Percentiles rank a stretch among this genome's conserved stretches.
These are phyloP conservation scores for Drosophila cyrtoloma DNA, from an alignment of 2,888 invertebrate species.

Conservation along the genomic window DNA sequence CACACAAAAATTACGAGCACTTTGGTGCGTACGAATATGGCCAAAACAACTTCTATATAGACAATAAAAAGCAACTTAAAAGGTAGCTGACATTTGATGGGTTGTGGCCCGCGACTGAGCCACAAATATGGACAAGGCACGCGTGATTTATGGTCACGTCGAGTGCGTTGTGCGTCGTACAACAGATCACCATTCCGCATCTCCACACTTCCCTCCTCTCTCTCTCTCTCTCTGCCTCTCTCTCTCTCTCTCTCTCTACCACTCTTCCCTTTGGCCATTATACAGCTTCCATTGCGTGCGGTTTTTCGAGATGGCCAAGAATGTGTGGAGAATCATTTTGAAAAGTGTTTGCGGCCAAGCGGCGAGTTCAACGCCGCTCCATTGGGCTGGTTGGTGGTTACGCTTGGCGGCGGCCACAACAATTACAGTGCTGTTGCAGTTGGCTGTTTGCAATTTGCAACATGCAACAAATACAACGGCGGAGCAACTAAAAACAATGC, in stretches of 20 bases:
- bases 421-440: slow-evolving; percentile 47
- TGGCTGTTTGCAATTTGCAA: slow-evolving; percentile 60
- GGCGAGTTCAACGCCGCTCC: slow-evolving; percentile 62
- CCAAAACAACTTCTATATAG: slow-evolving; percentile 53
- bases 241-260: slow-evolving; percentile 13
- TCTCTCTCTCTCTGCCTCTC: neutral
- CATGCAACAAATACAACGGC: slow-evolving; percentile 67
- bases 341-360: slow-evolving; percentile 35
- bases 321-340: slow-evolving; percentile 54
- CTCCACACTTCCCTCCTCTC: neutral
- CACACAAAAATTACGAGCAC: slow-evolving; percentile 45
- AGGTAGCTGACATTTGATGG: slow-evolving; percentile 72
- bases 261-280: slow-evolving; percentile 6
- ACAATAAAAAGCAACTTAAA: slow-evolving; percentile 57
- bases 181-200: slow-evolving; percentile 6
- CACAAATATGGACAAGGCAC: slow-evolving; percentile 65
- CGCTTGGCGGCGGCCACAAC: slow-evolving; percentile 63
- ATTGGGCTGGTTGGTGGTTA: slow-evolving; percentile 69
- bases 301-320: slow-evolving; percentile 45
- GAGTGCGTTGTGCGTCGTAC: slow-evolving; percentile 41
- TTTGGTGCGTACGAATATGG: slow-evolving; percentile 50
- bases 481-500: slow-evolving; percentile 62
- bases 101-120: slow-evolving; percentile 55
- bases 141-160: slow-evolving; percentile 68
- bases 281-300: slow-evolving; percentile 38